Evolutionary conservation across 2,888 invertebrate genomes (phyloP).

Genomic region (Aleiodes leptofemur): DNA sequence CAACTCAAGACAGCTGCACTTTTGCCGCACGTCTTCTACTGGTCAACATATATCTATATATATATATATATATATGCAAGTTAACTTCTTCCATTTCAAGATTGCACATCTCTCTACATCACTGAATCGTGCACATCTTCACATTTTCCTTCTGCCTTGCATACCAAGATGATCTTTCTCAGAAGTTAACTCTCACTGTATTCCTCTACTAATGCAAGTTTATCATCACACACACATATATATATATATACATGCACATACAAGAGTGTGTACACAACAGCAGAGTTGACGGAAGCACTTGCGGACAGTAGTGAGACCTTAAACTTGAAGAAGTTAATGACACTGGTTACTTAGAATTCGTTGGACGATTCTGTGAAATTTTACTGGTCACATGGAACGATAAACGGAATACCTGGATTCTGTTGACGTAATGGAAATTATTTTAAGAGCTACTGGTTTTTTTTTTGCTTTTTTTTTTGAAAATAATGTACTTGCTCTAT

Average conservation of each 20-base stretch:
- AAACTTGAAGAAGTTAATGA: constrained; percentile 45
- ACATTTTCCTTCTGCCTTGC: not conserved
- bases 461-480: not conserved
- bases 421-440: not conserved
- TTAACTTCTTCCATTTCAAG: constrained; percentile 11
- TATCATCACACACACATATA: constrained; percentile 1
- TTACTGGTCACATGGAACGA: not conserved
- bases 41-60: constrained; percentile 27
- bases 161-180: constrained; percentile 46
- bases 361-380: constrained; percentile 29
- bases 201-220: constrained; percentile 12
- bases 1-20: constrained; percentile 41
- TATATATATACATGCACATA: too few species aligned
- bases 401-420: not conserved
- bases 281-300: constrained; percentile 40
- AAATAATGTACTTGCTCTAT: not conserved
- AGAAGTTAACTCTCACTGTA: constrained; percentile 38
- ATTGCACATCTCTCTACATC: constrained; percentile 5
- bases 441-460: not conserved
- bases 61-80: constrained; percentile 15
- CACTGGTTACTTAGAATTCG: constrained; percentile 34
- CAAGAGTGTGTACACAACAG: not conserved
- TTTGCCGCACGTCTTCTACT: constrained; percentile 36
- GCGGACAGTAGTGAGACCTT: constrained; percentile 32
- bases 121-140: too few species aligned